A percentile compares a stretch with the other conserved stretches of the same genome.
phyloP scores from a whole-genome alignment of 2,113 vertebrate species.

The Eolophus roseicapilla region DNA sequence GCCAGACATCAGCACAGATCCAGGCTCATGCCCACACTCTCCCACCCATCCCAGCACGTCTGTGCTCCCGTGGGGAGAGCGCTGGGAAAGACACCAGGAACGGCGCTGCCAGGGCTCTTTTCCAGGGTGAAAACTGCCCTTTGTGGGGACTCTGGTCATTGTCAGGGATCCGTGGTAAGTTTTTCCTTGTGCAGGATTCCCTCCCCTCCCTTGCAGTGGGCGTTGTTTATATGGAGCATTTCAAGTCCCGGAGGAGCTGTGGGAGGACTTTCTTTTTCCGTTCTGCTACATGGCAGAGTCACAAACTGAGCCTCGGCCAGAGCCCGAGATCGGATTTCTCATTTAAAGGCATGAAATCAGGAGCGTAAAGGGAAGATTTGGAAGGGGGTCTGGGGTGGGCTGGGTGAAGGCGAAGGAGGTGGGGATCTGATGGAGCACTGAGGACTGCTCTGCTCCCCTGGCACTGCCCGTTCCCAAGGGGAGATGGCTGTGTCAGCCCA shows the following conservation, averaged over 20 bases:
- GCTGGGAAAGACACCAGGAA: not conserved
- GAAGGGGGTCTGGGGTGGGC: not conserved
- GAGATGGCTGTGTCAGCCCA: not conserved
- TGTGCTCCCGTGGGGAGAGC: not conserved
- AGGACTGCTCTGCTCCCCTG: not conserved
- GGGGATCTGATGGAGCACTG: not conserved
- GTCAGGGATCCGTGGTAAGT: slow-evolving; percentile 47
- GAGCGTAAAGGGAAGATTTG: not conserved
- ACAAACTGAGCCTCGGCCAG: slow-evolving; percentile 61
- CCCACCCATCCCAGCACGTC: not conserved
- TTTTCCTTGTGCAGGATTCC: slow-evolving; percentile 65
- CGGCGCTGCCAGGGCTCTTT: not conserved
- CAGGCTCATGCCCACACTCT: accelerated
- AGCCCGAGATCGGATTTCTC: slow-evolving; percentile 54
- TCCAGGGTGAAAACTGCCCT: not conserved
- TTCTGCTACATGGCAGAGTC: slow-evolving; percentile 63
- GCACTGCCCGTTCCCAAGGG: not conserved
- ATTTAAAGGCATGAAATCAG: slow-evolving; percentile 27
- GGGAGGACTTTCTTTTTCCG: slow-evolving; percentile 68
- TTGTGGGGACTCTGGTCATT: not conserved
- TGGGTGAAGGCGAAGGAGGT: not conserved
- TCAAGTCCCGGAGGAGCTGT: slow-evolving; percentile 67
- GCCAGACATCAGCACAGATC: not conserved
- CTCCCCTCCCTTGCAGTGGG: slow-evolving; percentile 69
- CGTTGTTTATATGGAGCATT: slow-evolving; percentile 70